Conservation (phyloP, 2,888 invertebrate genomes). For the Nomada ferruginata region DNA sequence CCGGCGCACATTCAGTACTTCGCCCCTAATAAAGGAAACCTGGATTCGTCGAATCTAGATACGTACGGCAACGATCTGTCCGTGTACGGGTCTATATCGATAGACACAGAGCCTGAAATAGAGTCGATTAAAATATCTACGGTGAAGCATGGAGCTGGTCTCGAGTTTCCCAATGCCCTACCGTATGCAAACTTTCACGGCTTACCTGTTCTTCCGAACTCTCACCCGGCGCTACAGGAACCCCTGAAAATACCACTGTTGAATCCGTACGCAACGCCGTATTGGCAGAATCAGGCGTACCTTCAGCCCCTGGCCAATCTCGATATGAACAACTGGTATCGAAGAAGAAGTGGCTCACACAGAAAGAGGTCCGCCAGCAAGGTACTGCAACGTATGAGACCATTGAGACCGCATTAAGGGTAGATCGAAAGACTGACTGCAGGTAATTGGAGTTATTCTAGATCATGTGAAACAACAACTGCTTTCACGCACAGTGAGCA, state of each 20-base stretch:
- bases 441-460: slow-evolving; percentile 39
- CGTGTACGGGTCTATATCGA: slow-evolving; percentile 55
- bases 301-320: slow-evolving; percentile 39
- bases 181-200: slow-evolving; percentile 39
- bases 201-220: slow-evolving; percentile 7
- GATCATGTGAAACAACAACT: neutral
- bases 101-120: slow-evolving; percentile 51
- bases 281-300: slow-evolving; percentile 55
- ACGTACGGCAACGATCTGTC: slow-evolving; percentile 45
- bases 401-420: slow-evolving; percentile 21
- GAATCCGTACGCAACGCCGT: slow-evolving; percentile 39
- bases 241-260: slow-evolving; percentile 61
- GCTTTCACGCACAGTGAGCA: neutral
- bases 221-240: slow-evolving; percentile 28
- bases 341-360: slow-evolving; percentile 38
- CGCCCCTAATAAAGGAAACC: slow-evolving; percentile 24
- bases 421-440: slow-evolving; percentile 34
- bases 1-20: slow-evolving; percentile 57
- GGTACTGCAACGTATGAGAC: slow-evolving; percentile 34
- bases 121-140: slow-evolving; percentile 66
- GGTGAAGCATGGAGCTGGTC: slow-evolving; percentile 34
- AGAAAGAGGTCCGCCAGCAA: slow-evolving; percentile 42
- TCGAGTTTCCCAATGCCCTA: slow-evolving; percentile 51
- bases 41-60: slow-evolving; percentile 13
- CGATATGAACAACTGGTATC: slow-evolving; percentile 28